Conservation (phyloP, 30 jellyfish, hydroid and myxozoan genomes). For the Chironex yamaguchii region DNA sequence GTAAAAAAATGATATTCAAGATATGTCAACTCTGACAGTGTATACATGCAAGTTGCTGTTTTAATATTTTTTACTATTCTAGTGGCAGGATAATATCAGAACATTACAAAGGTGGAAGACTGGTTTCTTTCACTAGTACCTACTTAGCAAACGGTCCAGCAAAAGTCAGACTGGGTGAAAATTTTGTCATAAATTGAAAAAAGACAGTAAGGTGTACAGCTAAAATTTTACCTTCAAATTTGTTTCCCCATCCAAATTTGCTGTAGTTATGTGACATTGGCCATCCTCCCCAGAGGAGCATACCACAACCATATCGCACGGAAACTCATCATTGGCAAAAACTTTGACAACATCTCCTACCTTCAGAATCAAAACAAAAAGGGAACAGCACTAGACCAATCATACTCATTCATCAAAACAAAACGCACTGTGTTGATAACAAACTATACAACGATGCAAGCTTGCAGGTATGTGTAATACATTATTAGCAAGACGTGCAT, state of each 20-base stretch:
- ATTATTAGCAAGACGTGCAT: not conserved
- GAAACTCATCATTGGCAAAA: constrained; percentile 85
- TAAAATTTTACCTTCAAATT: constrained; percentile 96
- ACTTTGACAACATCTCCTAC: constrained; percentile 98
- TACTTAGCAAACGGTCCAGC: no score
- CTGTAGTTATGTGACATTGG: constrained; percentile 91
- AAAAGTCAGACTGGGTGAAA: no score
- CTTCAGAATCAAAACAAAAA: constrained; percentile 32
- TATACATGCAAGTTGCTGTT: no score
- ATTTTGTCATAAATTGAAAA: no score
- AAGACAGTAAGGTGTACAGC: no score
- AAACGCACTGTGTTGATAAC: not conserved
- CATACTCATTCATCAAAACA: not conserved
- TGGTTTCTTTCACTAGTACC: no score
- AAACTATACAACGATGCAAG: not conserved
- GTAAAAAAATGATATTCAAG: not conserved
- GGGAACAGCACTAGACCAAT: not conserved
- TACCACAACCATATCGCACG: constrained; percentile 93
- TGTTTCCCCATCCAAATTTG: constrained; percentile 98
- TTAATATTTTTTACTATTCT: no score
- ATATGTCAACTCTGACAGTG: no score
- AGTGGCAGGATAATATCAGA: no score
- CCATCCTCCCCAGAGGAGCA: constrained; percentile 88
- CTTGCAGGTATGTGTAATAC: not conserved
- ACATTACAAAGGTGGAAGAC: no score